phyloP scores from a whole-genome alignment of 2,797 vertebrate species.

The Clarias pachynema region DNA sequence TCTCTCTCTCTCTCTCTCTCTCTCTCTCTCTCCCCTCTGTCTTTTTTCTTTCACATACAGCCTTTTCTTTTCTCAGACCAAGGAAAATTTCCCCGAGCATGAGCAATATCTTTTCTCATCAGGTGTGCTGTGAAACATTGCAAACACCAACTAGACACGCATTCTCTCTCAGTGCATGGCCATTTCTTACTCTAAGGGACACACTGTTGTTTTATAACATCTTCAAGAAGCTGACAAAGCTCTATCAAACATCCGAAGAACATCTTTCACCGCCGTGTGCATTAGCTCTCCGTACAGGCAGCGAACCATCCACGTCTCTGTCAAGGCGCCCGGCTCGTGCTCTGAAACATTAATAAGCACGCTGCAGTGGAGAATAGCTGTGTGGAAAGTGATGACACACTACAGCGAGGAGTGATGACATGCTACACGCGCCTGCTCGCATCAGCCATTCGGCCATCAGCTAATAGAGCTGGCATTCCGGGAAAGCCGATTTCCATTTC shows the following conservation, averaged over 20 bases:
- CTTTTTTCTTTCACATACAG: neutral
- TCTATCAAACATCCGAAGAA: neutral
- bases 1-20: slow-evolving; percentile 23
- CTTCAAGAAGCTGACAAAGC: neutral
- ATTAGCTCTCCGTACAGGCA: slow-evolving; percentile 28
- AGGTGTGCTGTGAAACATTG: neutral
- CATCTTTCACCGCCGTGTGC: slow-evolving; percentile 1
- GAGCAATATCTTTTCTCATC: slow-evolving; percentile 9
- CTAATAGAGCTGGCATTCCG: slow-evolving; percentile 24
- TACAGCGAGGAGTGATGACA: slow-evolving; percentile 52
- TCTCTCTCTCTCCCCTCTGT: slow-evolving; percentile 39
- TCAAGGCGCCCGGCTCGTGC: neutral
- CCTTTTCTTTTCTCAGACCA: slow-evolving; percentile 8
- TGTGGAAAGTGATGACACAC: slow-evolving; percentile 33
- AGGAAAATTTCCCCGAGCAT: slow-evolving; percentile 2
- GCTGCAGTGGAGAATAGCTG: slow-evolving; percentile 22
- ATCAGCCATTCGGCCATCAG: slow-evolving; percentile 28
- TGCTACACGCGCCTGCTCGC: slow-evolving; percentile 40
- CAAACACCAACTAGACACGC: neutral
- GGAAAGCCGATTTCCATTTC: slow-evolving; percentile 16
- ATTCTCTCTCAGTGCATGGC: neutral
- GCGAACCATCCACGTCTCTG: slow-evolving; percentile 29
- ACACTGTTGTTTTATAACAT: neutral
- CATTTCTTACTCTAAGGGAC: neutral
- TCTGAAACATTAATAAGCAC: slow-evolving; percentile 52